Percentiles rank a stretch among this genome's conserved stretches.
phyloP scores from a whole-genome alignment of 2,113 vertebrate species.

The Colius striatus region DNA sequence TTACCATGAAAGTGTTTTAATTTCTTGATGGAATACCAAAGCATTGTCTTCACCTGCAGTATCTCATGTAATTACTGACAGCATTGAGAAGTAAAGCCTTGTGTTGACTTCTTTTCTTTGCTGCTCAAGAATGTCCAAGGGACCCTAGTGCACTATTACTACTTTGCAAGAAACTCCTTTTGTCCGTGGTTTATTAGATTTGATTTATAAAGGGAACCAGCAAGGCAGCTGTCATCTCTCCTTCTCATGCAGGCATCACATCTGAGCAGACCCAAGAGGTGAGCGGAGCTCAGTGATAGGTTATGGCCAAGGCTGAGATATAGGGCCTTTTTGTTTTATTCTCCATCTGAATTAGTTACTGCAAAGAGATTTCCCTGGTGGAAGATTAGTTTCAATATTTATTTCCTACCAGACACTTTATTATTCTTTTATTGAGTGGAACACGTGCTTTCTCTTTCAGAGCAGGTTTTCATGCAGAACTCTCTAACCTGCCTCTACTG shows the following conservation, averaged over 20 bases:
- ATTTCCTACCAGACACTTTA: slow-evolving; percentile 60
- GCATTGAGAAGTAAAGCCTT: neutral
- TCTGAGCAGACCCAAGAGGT: slow-evolving; percentile 5
- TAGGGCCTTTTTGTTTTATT: slow-evolving; percentile 53
- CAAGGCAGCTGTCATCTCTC: neutral
- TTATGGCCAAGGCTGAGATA: slow-evolving; percentile 44
- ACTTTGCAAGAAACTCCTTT: neutral
- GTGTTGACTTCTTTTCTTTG: neutral
- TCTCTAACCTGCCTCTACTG: neutral
- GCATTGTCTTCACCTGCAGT: neutral
- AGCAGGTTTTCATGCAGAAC: neutral
- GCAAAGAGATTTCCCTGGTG: slow-evolving; percentile 58
- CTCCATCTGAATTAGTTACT: slow-evolving; percentile 62
- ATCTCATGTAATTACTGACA: neutral
- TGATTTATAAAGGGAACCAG: neutral
- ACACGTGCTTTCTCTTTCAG: neutral
- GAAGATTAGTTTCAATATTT: slow-evolving; percentile 62
- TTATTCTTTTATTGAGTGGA: slow-evolving; percentile 56
- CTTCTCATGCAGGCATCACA: neutral
- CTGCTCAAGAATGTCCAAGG: neutral
- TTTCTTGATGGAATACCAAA: neutral
- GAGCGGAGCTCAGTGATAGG: neutral
- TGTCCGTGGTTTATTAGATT: neutral
- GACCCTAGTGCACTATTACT: neutral
- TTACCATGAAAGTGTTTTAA: neutral